Base-by-base conservation (phyloP, 2,113 vertebrate species). In the Noturus placidus region DNA sequence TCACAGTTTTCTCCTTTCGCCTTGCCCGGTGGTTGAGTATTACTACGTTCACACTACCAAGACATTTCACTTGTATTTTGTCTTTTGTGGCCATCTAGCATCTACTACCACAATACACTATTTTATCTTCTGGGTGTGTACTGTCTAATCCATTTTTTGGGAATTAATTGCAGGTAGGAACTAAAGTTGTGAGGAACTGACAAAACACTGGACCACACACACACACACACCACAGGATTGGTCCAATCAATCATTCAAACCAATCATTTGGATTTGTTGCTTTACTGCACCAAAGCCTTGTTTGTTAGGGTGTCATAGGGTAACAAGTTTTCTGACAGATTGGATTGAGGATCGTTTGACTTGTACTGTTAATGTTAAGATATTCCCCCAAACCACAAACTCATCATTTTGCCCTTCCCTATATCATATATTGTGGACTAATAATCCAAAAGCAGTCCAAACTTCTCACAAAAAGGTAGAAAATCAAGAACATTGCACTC, bases 401-500 rank as follows among this genome's bases (percentile, higher is more conserved):
- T 0, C 19, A 5, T 80, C 52, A 80, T 35, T 80, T 54, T 80
- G 3, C 77, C 19, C 79, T 57, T 81, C 5, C 2, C 10, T 25
- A 59, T 79, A 17, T 56, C 52, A 79, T 54, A n/a, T 54, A 56
- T 33, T 56, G 17, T 56, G 19, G 15, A 79, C 6, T 33, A 79
- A 30, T 56, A 59, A 81, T 35, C 20, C 25, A 56, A 80, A 56
- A 30, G 2, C 7, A 91, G 91, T 90, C 86, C 89, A 38, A 25
- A 8, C 20, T 91, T 91, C 91, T 83, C 89, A 86, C 85, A 86
- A 92, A 90, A 89, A 81, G 89, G 89, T 77, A 91, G 88, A 90
- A 89, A 85, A 89, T 76, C 88, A 89, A 88, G 67, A 89, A 87
- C 59, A 89, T 92, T 87, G 90, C 94, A 94, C 72, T 91, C 27